Evolutionary conservation across 1,140 invertebrate species (phyloP), one percentile per base, ranked within the genome.

Genomic region (Scaptomyza montana): DNA sequence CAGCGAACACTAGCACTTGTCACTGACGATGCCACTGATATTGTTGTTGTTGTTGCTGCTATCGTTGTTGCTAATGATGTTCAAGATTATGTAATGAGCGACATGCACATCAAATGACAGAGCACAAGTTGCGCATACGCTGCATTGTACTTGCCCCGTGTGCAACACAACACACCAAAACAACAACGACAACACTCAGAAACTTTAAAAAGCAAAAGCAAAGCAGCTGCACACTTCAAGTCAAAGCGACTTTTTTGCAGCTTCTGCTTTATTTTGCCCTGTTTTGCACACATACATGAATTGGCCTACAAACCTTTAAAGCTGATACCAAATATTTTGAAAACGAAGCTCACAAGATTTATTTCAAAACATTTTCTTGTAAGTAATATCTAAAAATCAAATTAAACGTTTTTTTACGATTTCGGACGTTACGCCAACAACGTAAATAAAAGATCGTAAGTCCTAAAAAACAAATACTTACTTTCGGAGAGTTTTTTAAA

Each of bases 21-120:
- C 76, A 84, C 82, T 89, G 79, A 60, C 36, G 63, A 59, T 74
- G 62, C 71, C 53, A 55, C 39, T 56, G 50, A 21, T 28, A 43
- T 45, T 75, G 54, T 28, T 61, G 68, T 47, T 54, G 71, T 2
- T 56, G 55, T 28, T 61, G 68, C 47, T 54, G 71, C 1, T 56
- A 50, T 9, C 62, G 59, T 8, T 50, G 70, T 45, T 63, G 69
- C 39, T 68, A 53, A 21, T 46, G 73, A 13, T 62, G 56, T 10
- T 54, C 57, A 25, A 39, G 60, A 76, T 86, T 82, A 86, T 89
- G 82, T 80, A 87, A 87, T 87, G 75, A 64, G 84, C 78, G 84
- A 87, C 82, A 87, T 87, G 82, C 82, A 87, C 82, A 89, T 89
- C 78, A 81, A 87, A 84, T 87, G 82, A 87, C 82, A 87, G 82